phyloP scores from a whole-genome alignment of 2,888 invertebrate species.

The Trachelus stipa region DNA sequence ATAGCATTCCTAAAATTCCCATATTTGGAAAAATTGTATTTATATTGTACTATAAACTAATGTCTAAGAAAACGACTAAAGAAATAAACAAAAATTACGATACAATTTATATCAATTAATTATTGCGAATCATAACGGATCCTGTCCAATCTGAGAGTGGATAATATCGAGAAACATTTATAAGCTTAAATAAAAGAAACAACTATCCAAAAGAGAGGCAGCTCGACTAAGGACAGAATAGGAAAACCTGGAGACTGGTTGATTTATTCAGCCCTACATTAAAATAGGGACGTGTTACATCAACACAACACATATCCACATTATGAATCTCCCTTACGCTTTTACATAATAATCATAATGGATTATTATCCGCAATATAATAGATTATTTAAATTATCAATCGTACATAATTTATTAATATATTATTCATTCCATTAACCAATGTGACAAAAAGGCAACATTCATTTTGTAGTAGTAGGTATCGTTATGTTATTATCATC shows the following conservation, averaged over 20 bases:
- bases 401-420: constrained; percentile 43
- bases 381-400: constrained; percentile 34
- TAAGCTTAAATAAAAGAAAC: not conserved
- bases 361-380: constrained; percentile 35
- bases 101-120: not conserved
- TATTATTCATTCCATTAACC: constrained; percentile 45
- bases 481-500: constrained; percentile 38
- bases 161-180: not conserved
- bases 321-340: constrained; percentile 42
- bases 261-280: constrained; percentile 50
- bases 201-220: not conserved
- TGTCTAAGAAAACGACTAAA: too few species aligned
- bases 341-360: constrained; percentile 43
- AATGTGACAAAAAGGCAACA: constrained; percentile 59
- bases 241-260: constrained; percentile 30
- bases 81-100: not conserved
- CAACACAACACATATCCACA: constrained; percentile 48
- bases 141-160: not conserved
- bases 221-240: not conserved
- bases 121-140: not conserved
- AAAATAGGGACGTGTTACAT: constrained; percentile 44
- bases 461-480: constrained; percentile 49
- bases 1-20: not conserved
- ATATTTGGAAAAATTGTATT: constrained; percentile 26
- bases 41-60: constrained; percentile 27